Evolutionary conservation across 2,888 invertebrate species (phyloP), one percentile per base, ranked within the genome.

Genomic region (Graphium colonna): DNA sequence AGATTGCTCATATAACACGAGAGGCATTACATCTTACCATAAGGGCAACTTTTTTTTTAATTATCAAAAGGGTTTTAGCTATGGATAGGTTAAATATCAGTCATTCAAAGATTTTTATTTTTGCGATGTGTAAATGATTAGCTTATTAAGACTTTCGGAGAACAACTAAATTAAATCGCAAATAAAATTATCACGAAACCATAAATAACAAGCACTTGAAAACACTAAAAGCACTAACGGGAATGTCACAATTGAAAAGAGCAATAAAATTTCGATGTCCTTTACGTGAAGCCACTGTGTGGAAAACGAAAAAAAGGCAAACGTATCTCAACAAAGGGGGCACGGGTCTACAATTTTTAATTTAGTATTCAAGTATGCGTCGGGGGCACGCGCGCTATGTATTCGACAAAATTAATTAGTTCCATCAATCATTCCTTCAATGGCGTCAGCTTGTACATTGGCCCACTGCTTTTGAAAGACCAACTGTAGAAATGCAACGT

Each of bases 391-490:
- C 69, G 77, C 75, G 75, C 71, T 75, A 4, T 17, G 26, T 73
- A 75, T 69, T 75, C 76, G 70, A 82, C 79, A 70, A 85, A 86
- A 89, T 88, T 88, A 89, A 88, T 89, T 89, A 89, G 88, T 87
- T 84, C 74, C 87, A 89, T 89, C 88, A 82, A 87, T 89, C 88
- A 86, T 68, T 63, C 61, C 60, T 60, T 82, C 81, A 85, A 85
- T 82, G 69, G 78, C 78, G 82, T 79, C 81, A 78, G 71, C 68
- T 60, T 39, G 52, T 61, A 66, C 71, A 70, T 71, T 75, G 79
- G 82, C 80, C 82, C 80, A 79, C 77, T 79, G 82, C 68, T 69
- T 79, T 78, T 77, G 60, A 80, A 83, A 74, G 69, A 69, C 65
- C 65, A 75, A 76, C 75, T 62, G 64, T 36, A 36, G 47, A 48